phyloP scores from a whole-genome alignment of 2,113 vertebrate genomes.

The Pelecanoides urinatrix region DNA sequence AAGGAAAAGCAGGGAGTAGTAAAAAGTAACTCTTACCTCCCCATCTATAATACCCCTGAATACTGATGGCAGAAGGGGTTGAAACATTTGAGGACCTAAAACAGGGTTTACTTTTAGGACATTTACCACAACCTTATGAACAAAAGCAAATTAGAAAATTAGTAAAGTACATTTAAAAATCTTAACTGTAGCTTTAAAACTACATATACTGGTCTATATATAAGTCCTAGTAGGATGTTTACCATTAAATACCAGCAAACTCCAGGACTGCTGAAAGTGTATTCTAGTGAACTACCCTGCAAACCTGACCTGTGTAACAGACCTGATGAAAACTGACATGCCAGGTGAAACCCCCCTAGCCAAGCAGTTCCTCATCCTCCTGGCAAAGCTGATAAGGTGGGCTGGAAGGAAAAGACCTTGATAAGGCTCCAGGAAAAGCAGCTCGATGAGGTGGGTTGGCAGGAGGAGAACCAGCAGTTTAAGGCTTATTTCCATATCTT shows the following conservation, averaged over 20 bases:
- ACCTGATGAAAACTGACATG: not conserved
- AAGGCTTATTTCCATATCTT: not conserved
- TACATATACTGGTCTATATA: not conserved
- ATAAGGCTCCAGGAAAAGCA: not conserved
- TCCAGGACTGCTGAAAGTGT: not conserved
- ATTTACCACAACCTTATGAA: conserved; percentile 92
- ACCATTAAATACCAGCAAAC: not conserved
- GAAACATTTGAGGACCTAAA: conserved; percentile 90
- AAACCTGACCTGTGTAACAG: not conserved
- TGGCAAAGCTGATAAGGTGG: not conserved
- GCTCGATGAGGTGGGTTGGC: not conserved
- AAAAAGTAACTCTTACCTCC: conserved; percentile 81
- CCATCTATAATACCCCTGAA: conserved; percentile 90
- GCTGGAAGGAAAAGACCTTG: not conserved
- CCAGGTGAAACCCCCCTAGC: not conserved
- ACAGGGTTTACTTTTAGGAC: conserved; percentile 90
- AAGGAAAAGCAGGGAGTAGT: not conserved
- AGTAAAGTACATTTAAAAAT: not conserved
- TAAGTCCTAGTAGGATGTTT: not conserved
- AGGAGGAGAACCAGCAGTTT: not conserved
- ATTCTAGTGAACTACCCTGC: not conserved
- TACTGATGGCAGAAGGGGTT: conserved; percentile 86
- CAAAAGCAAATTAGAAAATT: conserved; percentile 15
- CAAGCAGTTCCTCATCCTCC: not conserved
- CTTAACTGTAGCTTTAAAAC: not conserved